Conservation (phyloP, 2,888 invertebrate species). For the Calameuta idolon region DNA sequence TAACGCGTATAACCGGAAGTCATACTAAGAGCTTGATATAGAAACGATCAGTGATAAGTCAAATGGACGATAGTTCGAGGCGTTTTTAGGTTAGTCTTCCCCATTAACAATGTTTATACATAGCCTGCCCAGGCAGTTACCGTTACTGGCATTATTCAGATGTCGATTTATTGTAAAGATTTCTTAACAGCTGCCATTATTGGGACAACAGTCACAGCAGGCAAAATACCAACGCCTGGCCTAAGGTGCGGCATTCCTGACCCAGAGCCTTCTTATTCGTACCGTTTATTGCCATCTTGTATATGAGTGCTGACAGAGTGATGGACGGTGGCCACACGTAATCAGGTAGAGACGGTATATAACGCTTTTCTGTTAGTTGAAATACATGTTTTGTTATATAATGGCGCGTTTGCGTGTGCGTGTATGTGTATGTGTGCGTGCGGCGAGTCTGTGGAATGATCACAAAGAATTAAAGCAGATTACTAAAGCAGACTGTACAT, state of each 20-base stretch:
- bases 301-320: constrained; percentile 29
- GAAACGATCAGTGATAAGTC: neutral
- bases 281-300: constrained; percentile 36
- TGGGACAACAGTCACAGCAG: constrained; percentile 33
- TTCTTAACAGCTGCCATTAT: constrained; percentile 46
- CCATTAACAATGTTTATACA: neutral
- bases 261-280: constrained; percentile 32
- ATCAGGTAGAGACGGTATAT: constrained; percentile 48
- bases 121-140: neutral
- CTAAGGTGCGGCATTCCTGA: constrained; percentile 30
- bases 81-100: neutral
- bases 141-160: neutral
- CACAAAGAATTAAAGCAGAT: neutral
- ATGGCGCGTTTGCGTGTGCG: constrained; percentile 14
- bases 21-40: neutral
- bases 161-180: constrained; percentile 36
- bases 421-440: constrained; percentile 21
- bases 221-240: constrained; percentile 24
- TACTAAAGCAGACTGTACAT: neutral
- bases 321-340: constrained; percentile 27
- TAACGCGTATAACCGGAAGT: neutral
- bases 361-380: constrained; percentile 43
- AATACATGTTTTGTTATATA: constrained; percentile 20
- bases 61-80: neutral
- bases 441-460: constrained; percentile 11